A percentile compares a stretch with the other conserved stretches of the same genome.
Evolutionary conservation across 2,888 invertebrate species (phyloP).

Genomic region (Lasius fuliginosus): DNA sequence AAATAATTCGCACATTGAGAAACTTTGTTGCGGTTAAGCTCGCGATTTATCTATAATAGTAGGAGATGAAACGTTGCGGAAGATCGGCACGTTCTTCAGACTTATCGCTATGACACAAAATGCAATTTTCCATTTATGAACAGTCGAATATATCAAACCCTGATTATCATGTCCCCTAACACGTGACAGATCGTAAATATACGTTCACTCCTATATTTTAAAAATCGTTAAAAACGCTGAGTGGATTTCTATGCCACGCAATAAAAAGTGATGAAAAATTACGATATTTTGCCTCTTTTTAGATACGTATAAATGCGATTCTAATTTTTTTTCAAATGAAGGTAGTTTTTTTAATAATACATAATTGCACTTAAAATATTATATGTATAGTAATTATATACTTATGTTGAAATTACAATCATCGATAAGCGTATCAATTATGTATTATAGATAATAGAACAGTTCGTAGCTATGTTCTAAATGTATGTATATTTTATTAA

Average conservation of each 20-base stretch:
- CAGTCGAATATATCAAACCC: conserved; percentile 5
- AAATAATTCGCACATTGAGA: conserved; percentile 48
- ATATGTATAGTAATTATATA: not conserved
- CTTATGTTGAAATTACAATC: not conserved
- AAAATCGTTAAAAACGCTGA: conserved; percentile 7
- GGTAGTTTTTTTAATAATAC: not conserved
- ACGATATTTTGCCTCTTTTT: not conserved
- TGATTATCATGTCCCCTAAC: not conserved
- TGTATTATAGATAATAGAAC: not conserved
- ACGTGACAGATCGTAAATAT: not conserved
- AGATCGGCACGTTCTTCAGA: conserved; percentile 7
- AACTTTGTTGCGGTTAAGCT: conserved; percentile 47
- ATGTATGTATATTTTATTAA: not conserved
- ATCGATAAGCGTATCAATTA: not conserved
- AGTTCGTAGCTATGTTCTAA: not conserved
- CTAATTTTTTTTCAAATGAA: not conserved
- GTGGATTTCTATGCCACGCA: not conserved
- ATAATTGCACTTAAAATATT: not conserved
- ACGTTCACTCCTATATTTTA: conserved; percentile 2
- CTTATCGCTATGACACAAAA: conserved; percentile 13
- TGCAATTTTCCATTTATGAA: conserved; percentile 22
- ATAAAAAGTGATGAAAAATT: not conserved
- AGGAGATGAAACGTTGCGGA: conserved; percentile 12
- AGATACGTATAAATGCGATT: not conserved
- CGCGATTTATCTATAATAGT: conserved; percentile 42